Conservation (phyloP, 2,113 vertebrate genomes). For the Alces alces region DNA sequence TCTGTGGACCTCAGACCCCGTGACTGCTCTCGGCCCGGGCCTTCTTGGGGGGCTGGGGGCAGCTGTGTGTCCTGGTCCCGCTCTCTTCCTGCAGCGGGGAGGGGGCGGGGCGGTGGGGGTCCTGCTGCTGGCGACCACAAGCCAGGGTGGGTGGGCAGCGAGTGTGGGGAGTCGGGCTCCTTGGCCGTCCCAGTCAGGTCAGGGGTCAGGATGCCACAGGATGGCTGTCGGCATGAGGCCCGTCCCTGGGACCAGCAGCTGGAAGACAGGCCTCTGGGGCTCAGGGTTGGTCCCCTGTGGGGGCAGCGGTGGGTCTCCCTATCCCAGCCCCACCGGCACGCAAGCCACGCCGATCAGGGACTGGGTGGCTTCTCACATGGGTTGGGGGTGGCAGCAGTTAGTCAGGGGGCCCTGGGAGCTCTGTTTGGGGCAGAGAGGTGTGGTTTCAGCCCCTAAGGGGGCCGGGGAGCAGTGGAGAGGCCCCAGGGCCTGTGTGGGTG, state of each 20-base stretch:
- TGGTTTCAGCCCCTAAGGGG: background rate
- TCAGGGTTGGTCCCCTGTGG: background rate
- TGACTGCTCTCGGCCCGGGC: fast-evolving
- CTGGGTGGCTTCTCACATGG: fast-evolving
- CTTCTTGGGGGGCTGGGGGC: background rate
- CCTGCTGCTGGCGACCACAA: background rate
- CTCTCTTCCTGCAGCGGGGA: background rate
- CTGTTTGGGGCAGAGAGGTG: background rate
- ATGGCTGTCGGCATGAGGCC: background rate
- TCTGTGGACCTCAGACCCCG: background rate
- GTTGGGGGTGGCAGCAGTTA: background rate
- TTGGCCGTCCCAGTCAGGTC: background rate
- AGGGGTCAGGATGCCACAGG: background rate
- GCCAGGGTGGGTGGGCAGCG: background rate
- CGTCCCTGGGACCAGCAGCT: background rate
- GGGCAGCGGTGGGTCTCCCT: too few relatives aligned
- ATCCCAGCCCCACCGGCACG: background rate
- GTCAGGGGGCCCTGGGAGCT: background rate
- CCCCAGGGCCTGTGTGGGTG: background rate
- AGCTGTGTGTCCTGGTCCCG: background rate
- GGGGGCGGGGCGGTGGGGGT: background rate
- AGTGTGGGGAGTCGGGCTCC: background rate
- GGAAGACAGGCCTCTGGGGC: too few relatives aligned
- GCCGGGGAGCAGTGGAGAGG: background rate
- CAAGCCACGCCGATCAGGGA: background rate